Conservation (phyloP, 2,797 vertebrate genomes). For the Chiloscyllium punctatum region DNA sequence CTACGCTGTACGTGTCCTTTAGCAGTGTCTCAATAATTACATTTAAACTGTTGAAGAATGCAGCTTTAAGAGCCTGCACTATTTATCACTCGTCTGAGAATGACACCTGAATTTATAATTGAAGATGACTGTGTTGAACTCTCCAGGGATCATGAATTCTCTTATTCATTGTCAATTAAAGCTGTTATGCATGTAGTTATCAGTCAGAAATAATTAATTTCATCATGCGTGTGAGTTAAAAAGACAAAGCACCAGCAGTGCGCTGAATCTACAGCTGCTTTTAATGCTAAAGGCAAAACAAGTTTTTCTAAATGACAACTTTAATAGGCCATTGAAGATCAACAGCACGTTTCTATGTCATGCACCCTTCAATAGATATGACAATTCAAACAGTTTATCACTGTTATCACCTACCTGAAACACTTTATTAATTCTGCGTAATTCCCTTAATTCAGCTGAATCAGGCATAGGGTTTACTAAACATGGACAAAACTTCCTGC, state of each 20-base stretch:
- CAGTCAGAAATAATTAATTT: constrained; percentile 31
- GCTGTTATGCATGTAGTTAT: background rate
- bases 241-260: background rate
- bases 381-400: background rate
- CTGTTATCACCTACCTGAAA: constrained; percentile 56
- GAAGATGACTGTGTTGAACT: constrained; percentile 29
- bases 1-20: background rate
- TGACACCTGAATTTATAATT: constrained; percentile 18
- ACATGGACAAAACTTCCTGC: constrained; percentile 66
- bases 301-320: constrained; percentile 11
- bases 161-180: constrained; percentile 30
- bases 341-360: background rate
- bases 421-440: constrained; percentile 61
- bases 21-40: background rate
- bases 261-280: background rate
- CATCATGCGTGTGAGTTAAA: constrained; percentile 13
- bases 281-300: constrained; percentile 19
- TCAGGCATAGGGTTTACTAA: constrained; percentile 55
- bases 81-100: constrained; percentile 16
- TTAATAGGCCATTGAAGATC: background rate
- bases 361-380: constrained; percentile 9
- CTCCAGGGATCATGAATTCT: constrained; percentile 26
- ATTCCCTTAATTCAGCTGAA: constrained; percentile 59
- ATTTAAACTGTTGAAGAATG: constrained; percentile 22
- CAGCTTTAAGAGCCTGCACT: constrained; percentile 12